Percentiles rank a stretch among this genome's conserved stretches.
These are phyloP conservation scores for Pollenia griseotomentosa DNA, from an alignment of 2,888 invertebrate species.

Conservation along the genomic window DNA sequence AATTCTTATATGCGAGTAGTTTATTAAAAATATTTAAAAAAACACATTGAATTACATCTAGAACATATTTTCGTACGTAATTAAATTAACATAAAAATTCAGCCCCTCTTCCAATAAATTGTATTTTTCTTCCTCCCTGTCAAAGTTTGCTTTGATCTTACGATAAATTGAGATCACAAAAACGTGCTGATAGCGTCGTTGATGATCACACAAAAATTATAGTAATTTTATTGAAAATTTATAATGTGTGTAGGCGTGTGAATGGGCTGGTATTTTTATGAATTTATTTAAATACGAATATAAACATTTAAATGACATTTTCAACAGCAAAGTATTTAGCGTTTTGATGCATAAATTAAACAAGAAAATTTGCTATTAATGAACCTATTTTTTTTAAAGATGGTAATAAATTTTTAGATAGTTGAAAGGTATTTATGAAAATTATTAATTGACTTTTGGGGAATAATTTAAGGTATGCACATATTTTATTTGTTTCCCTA, in stretches of 20 bases:
- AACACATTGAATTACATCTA: neutral
- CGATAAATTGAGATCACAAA: conserved; percentile 53
- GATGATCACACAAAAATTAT: conserved; percentile 72
- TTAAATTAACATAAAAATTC: conserved; percentile 33
- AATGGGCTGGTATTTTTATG: conserved; percentile 31
- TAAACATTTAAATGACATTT: conserved; percentile 57
- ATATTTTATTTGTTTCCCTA: too few species aligned
- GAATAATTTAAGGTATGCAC: neutral
- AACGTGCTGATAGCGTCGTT: conserved; percentile 59
- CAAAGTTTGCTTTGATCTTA: conserved; percentile 61
- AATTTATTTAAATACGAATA: conserved; percentile 29
- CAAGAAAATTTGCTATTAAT: conserved; percentile 3
- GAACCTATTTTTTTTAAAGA: neutral
- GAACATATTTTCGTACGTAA: neutral
- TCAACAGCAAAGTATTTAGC: conserved; percentile 58
- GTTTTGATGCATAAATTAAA: conserved; percentile 18
- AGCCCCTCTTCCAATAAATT: conserved; percentile 27
- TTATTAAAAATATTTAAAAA: too few species aligned
- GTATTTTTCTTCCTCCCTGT: conserved; percentile 21
- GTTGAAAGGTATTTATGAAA: neutral
- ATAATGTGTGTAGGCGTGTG: conserved; percentile 58
- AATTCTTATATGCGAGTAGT: too few species aligned
- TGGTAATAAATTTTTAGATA: neutral
- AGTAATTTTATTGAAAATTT: conserved; percentile 68
- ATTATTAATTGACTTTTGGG: neutral